These are phyloP conservation scores for Dermolepida albohirtum DNA, from an alignment of 2,888 invertebrate genomes.

Conservation along the genomic window DNA sequence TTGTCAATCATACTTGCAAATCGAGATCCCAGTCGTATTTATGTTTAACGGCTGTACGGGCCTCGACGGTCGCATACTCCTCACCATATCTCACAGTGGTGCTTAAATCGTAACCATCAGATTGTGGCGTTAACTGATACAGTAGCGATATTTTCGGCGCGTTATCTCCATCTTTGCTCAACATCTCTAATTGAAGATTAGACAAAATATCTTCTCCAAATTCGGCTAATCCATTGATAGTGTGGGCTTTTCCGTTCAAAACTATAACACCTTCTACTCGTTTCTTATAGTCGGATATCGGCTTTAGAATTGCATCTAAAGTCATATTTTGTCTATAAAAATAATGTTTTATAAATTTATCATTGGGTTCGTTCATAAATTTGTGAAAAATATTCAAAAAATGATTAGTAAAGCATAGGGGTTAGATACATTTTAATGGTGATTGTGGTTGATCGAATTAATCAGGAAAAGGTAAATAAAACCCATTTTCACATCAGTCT, in stretches of 20 bases:
- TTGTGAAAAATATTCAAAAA: no score
- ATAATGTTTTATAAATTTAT: background rate
- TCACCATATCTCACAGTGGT: constrained; percentile 61
- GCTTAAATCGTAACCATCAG: constrained; percentile 56
- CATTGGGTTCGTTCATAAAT: no score
- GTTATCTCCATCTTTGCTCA: constrained; percentile 60
- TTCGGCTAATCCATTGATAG: constrained; percentile 60
- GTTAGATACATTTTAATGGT: no score
- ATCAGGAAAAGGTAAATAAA: no score
- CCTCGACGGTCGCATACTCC: constrained; percentile 63
- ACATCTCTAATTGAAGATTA: constrained; percentile 63
- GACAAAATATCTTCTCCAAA: constrained; percentile 63
- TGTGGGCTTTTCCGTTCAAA: constrained; percentile 48
- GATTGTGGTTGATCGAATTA: no score
- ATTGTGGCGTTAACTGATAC: constrained; percentile 61
- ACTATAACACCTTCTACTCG: constrained; percentile 43
- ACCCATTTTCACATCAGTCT: no score
- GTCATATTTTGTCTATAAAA: constrained; percentile 58
- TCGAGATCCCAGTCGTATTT: constrained; percentile 65
- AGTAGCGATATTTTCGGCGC: constrained; percentile 56
- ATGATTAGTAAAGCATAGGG: no score
- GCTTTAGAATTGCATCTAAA: constrained; percentile 56
- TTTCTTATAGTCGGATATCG: constrained; percentile 32
- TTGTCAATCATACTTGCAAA: constrained; percentile 56
- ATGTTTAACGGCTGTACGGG: constrained; percentile 60